Conservation (phyloP, 2,113 vertebrate species). For the Gymnarchus niloticus region DNA sequence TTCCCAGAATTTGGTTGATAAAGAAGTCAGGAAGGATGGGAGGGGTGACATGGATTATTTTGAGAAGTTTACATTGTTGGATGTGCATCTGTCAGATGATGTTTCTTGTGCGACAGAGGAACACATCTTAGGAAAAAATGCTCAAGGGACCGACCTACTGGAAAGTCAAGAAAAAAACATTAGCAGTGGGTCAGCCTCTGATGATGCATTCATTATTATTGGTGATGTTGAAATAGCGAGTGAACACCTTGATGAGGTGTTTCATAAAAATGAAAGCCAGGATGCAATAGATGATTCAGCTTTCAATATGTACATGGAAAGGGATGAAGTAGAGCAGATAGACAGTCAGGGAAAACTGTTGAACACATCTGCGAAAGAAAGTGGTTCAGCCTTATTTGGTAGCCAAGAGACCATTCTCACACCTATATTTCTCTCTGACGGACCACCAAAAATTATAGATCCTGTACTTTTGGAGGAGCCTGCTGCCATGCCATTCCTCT, state of each 20-base stretch:
- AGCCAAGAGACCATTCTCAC: slow-evolving; percentile 73
- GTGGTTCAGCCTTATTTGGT: slow-evolving; percentile 72
- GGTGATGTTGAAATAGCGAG: slow-evolving; percentile 69
- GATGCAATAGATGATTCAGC: slow-evolving; percentile 34
- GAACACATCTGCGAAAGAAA: slow-evolving; percentile 55
- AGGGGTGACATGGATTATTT: slow-evolving; percentile 77
- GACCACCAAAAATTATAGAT: slow-evolving; percentile 74
- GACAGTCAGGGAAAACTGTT: slow-evolving; percentile 36
- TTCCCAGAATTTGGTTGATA: slow-evolving; percentile 29
- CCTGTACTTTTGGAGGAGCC: slow-evolving; percentile 80
- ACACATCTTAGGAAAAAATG: slow-evolving; percentile 29
- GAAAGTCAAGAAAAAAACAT: slow-evolving; percentile 40
- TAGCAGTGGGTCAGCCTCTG: slow-evolving; percentile 40
- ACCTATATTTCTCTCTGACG: slow-evolving; percentile 70
- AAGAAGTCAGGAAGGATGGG: slow-evolving; percentile 39
- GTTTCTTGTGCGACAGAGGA: slow-evolving; percentile 41
- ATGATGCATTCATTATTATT: slow-evolving; percentile 61
- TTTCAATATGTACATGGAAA: slow-evolving; percentile 23
- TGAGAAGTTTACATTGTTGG: slow-evolving; percentile 84
- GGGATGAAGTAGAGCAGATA: slow-evolving; percentile 41
- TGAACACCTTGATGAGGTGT: slow-evolving; percentile 78
- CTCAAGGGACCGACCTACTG: slow-evolving; percentile 28
- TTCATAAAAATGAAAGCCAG: slow-evolving; percentile 63
- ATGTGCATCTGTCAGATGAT: slow-evolving; percentile 60
- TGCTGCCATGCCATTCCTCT: slow-evolving; percentile 82